These are phyloP conservation scores for Melanotaenia pygmaea DNA, from an alignment of 2,797 vertebrate genomes.

Conservation along the genomic window DNA sequence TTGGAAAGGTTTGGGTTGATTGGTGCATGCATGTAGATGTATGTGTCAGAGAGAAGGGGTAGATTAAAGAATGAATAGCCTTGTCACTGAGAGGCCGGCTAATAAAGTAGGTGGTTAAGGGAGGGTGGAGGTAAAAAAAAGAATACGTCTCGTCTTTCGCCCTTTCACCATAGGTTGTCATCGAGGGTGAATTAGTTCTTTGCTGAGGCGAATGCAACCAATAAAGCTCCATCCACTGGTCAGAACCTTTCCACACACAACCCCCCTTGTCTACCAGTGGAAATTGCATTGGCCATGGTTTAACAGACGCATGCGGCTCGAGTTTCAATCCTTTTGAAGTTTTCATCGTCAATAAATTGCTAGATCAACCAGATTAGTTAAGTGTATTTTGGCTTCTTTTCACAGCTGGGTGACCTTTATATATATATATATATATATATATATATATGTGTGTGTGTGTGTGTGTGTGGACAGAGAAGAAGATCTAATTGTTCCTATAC, in stretches of 20 bases:
- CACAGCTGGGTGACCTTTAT: conserved; percentile 60
- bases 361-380: conserved; percentile 80
- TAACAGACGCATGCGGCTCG: conserved; percentile 66
- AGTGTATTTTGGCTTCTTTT: conserved; percentile 81
- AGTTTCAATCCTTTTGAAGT: conserved; percentile 78
- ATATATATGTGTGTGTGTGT: conserved; percentile 16
- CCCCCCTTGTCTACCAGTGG: conserved; percentile 38
- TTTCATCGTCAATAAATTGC: conserved; percentile 80
- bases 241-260: conserved; percentile 22
- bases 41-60: conserved; percentile 43
- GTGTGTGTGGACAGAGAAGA: conserved; percentile 19
- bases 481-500: conserved; percentile 49
- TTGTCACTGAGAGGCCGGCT: conserved; percentile 66
- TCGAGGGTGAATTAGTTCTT: conserved; percentile 79
- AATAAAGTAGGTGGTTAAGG: conserved; percentile 71
- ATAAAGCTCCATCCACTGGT: conserved; percentile 64
- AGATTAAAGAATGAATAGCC: conserved; percentile 64
- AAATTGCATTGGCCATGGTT: conserved; percentile 76
- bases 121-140: conserved; percentile 47
- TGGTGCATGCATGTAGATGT: conserved; percentile 24
- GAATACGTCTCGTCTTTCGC: conserved; percentile 75
- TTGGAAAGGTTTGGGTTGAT: conserved; percentile 64
- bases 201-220: conserved; percentile 58
- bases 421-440: neutral
- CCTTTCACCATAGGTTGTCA: conserved; percentile 72